Evolutionary conservation across 2,797 vertebrate genomes (phyloP).

Genomic region (Pangasius sanitwongsei): DNA sequence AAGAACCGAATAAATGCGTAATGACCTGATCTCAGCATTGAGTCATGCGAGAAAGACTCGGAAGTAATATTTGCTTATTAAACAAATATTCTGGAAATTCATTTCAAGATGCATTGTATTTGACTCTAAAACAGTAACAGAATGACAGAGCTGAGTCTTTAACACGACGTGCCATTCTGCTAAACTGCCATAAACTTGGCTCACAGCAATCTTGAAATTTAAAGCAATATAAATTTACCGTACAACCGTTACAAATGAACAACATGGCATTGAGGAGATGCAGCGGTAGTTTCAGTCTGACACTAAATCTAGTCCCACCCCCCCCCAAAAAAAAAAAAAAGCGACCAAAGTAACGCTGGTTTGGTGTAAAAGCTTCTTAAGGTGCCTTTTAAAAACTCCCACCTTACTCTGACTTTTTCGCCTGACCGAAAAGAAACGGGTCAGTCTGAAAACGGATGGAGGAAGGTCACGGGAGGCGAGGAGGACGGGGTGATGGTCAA

Average conservation of each 20-base stretch:
- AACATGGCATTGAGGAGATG: constrained; percentile 67
- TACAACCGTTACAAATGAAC: constrained; percentile 71
- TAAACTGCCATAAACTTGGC: background rate
- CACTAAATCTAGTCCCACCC: constrained; percentile 40
- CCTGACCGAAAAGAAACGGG: constrained; percentile 58
- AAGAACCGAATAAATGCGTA: constrained; percentile 52
- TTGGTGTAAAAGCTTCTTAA: constrained; percentile 48
- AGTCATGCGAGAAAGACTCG: constrained; percentile 44
- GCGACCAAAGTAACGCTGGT: constrained; percentile 51
- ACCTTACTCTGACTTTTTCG: constrained; percentile 46
- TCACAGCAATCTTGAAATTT: constrained; percentile 60
- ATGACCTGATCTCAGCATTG: constrained; percentile 57
- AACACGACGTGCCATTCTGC: background rate
- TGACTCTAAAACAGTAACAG: background rate
- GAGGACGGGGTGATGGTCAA: constrained; percentile 80
- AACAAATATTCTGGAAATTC: constrained; percentile 54
- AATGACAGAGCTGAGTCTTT: constrained; percentile 23
- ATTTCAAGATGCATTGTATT: constrained; percentile 13
- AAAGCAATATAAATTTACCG: constrained; percentile 69
- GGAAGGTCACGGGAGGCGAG: constrained; percentile 23
- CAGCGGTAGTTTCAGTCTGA: constrained; percentile 65
- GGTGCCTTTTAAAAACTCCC: constrained; percentile 33
- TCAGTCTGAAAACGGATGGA: constrained; percentile 57
- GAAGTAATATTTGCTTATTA: constrained; percentile 42
- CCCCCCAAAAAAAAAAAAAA: constrained; percentile 47